Evolutionary conservation across 2,113 vertebrate genomes (phyloP), one percentile per base, ranked within the genome.

Genomic region (Myiopsitta monachus): DNA sequence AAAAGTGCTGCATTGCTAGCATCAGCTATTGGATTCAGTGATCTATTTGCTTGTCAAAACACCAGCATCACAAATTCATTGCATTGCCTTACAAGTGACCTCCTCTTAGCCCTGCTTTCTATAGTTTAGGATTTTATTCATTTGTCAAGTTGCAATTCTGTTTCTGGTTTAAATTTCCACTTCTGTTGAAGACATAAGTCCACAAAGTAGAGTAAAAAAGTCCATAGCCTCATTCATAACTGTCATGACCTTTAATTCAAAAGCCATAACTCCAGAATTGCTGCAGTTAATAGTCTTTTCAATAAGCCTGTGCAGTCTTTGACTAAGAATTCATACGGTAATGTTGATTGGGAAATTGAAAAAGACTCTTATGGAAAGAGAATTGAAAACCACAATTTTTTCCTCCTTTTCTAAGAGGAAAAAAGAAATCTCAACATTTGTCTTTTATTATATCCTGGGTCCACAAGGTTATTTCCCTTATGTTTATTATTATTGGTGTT

Each of bases 121-220:
- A 83, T 85, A 79, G 80, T 64, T 86, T 84, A 64, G 80, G 55
- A 77, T 82, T 91, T 69, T 62, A 68, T 94, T 95, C 93, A 95
- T 97, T 96, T 95, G 74, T 97, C 96, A 95, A 91, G 80, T 92
- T 92, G 77, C 94, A 95, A 62, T 91, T 91, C 91, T 83, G 93
- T 87, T 96, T 95, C 95, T 94, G 83, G 74, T 94, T 95, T 95
- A 94, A 92, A 95, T 95, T 95, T 96, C 87, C 84, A 87, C 93
- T 95, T 91, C 87, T 95, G 77, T 73, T 84, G 89, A 94, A 95
- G 87, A 79, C 52, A 2, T 76, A 79, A 92, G 92, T 92, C 92
- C 73, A 54, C 70, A 74, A 28, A 92, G 77, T 79, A 62, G 74
- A 67, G 62, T 87, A 87, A 97, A 94, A 96, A 94, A 91, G 66